Base-by-base conservation (phyloP, 2,888 invertebrate genomes). In the Chrysomela aeneicollis region DNA sequence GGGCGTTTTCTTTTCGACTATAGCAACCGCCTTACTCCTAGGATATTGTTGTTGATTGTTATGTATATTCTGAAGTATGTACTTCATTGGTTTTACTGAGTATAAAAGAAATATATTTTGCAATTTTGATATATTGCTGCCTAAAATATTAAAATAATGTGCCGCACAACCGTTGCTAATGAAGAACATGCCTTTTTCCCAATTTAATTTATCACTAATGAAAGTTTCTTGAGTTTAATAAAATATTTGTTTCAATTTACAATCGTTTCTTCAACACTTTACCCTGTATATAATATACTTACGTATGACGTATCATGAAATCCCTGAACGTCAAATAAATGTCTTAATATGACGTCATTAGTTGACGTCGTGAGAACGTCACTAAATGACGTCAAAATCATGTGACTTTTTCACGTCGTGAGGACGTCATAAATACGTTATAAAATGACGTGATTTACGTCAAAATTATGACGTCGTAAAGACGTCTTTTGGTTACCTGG, bases 401-500 rank as follows among this genome's bases (percentile, higher is more conserved):
- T 51, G 51, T 26, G 51, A 51, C 51, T 51, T 51, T 51, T 51
- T 51, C 51, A 51, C 51, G 51, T 51, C 26, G 51, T 51, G 51
- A 51, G 22, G 51, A 51, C 51, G 51, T 51, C 51, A 51, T 8
- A 51, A 9, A 26, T 0, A 51, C 22, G 51, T 51, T 15, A 19
- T 21, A 22, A 51, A 51, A 51, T 22, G 21, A 51, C 51, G 51
- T 51, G 12, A 51, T 51, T 51, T 49, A 49, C 12, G 49, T 49
- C 19, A 19, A 49, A 18, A 18, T 49, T 49, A 3, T 49, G 6
- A 51, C 51, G 51, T 51, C 51, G 15, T 51, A 19, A 51, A 51
- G 51, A 49, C 49, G 49, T 49, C 19, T 49, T 49, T 49, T 49
- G 49, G 49, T 49, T 49, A 49, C 49, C 19, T 49, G 49, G 49